Evolutionary conservation across 2,113 vertebrate species (phyloP).

Genomic region (Phasianus colchicus): DNA sequence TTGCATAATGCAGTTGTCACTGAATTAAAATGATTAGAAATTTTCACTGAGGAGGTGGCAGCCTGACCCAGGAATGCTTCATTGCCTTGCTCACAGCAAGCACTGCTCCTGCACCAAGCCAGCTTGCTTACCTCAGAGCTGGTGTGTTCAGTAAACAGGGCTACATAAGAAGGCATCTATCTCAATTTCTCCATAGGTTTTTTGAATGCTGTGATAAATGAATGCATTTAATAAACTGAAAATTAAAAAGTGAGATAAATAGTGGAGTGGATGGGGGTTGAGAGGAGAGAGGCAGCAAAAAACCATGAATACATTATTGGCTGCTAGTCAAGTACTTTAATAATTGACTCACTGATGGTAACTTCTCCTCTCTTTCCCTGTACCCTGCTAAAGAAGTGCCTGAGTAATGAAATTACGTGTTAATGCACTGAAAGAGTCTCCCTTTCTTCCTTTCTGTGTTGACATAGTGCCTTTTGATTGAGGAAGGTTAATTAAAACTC

Average conservation of each 20-base stretch:
- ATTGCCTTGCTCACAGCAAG: neutral
- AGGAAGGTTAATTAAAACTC: conserved; percentile 79
- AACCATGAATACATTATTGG: conserved; percentile 70
- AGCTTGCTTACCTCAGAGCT: neutral
- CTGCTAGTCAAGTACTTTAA: conserved; percentile 74
- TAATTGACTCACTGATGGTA: conserved; percentile 57
- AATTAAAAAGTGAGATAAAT: conserved; percentile 86
- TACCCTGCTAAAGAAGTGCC: conserved; percentile 69
- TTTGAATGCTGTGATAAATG: conserved; percentile 72
- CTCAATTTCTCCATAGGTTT: conserved; percentile 63
- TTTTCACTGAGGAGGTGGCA: conserved; percentile 52
- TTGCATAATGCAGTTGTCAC: conserved; percentile 84
- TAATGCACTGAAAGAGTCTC: conserved; percentile 61
- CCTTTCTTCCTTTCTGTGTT: conserved; percentile 44
- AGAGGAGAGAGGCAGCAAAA: conserved; percentile 68
- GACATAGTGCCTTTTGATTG: conserved; percentile 78
- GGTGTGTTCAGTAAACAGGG: conserved; percentile 48
- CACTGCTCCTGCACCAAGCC: neutral
- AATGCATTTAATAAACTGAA: conserved; percentile 83
- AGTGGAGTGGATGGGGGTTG: conserved; percentile 44
- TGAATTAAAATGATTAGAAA: conserved; percentile 78
- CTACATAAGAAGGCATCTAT: conserved; percentile 62
- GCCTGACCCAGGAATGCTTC: neutral
- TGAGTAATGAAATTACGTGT: conserved; percentile 69
- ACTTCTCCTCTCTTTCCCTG: conserved; percentile 8